Evolutionary conservation across 2,113 vertebrate species (phyloP).

Genomic region (Notechis scutatus): DNA sequence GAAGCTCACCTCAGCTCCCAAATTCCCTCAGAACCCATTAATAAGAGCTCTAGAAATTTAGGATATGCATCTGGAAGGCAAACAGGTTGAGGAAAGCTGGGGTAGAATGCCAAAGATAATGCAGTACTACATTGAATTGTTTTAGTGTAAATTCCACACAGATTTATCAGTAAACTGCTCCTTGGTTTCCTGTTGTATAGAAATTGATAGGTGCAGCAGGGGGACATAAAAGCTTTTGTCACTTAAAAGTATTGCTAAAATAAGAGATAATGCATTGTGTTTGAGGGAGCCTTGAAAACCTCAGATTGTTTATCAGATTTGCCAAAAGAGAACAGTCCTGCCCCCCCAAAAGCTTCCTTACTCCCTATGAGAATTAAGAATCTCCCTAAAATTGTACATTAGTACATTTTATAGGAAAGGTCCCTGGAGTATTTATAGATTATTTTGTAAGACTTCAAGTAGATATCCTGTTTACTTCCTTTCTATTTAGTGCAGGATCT

Average conservation of each 20-base stretch:
- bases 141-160: constrained; percentile 18
- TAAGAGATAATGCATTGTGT: neutral
- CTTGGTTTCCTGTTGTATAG: constrained; percentile 29
- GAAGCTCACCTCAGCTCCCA: neutral
- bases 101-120: neutral
- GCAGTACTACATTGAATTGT: constrained; percentile 17
- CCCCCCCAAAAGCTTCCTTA: neutral
- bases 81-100: neutral
- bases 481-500: neutral
- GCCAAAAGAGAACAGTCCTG: neutral
- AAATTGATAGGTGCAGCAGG: neutral
- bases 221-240: constrained; percentile 11
- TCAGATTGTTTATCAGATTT: neutral
- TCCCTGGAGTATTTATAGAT: neutral
- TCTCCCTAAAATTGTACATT: neutral
- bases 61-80: neutral
- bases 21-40: neutral
- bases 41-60: neutral
- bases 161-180: neutral
- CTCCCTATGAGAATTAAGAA: neutral
- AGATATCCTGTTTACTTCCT: neutral
- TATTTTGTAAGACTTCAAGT: neutral
- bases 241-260: constrained; percentile 8
- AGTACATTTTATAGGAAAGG: neutral
- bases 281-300: neutral